Evolutionary conservation across 2,113 vertebrate species (phyloP).

Genomic region (Benitochromis conjunctus): DNA sequence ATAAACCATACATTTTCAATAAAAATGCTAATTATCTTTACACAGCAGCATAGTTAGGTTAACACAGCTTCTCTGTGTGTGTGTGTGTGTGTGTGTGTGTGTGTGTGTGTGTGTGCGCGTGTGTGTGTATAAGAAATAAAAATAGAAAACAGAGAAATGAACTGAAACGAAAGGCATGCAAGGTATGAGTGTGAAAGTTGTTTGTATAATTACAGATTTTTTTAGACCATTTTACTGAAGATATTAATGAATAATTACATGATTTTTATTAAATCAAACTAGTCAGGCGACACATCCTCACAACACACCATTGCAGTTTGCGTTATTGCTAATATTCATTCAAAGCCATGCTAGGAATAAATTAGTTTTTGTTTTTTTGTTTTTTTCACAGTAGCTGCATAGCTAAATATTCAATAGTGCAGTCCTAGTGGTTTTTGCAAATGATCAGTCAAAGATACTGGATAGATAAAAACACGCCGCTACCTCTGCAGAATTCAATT

Average conservation of each 20-base stretch:
- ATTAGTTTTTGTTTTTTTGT: not conserved
- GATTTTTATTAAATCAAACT: conserved; percentile 26
- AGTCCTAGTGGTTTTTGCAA: conserved; percentile 27
- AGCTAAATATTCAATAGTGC: not conserved
- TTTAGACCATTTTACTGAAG: not conserved
- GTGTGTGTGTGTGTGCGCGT: not conserved
- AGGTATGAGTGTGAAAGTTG: not conserved
- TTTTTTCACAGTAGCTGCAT: not conserved
- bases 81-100: not conserved
- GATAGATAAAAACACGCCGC: conserved; percentile 10
- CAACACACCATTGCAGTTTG: not conserved
- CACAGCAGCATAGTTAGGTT: conserved; percentile 38
- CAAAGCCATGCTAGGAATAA: not conserved
- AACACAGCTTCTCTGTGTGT: not conserved
- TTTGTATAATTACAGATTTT: not conserved
- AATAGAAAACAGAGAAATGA: not conserved
- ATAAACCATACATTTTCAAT: conserved; percentile 70
- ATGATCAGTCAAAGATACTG: conserved; percentile 32
- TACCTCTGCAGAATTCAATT: conserved; percentile 23
- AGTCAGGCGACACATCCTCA: not conserved
- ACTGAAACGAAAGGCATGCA: not conserved
- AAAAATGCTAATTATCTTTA: conserved; percentile 70
- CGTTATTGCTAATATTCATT: conserved; percentile 26
- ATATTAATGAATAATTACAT: conserved; percentile 33
- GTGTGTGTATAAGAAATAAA: not conserved